A percentile compares a stretch with the other conserved stretches of the same genome.
phyloP scores from a whole-genome alignment of 1,140 invertebrate species.

The Monomorium pharaonis region DNA sequence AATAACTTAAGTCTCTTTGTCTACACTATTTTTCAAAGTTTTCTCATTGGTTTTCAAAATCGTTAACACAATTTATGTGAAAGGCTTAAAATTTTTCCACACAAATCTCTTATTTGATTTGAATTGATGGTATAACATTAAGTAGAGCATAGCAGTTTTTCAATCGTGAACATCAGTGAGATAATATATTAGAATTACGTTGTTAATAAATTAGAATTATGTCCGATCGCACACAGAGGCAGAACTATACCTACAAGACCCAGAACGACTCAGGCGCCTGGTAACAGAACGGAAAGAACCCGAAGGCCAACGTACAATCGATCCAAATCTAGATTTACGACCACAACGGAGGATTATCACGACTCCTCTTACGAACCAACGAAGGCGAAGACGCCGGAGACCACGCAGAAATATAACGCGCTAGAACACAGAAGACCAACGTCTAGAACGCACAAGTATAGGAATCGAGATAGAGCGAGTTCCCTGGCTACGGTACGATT shows the following conservation, averaged over 20 bases:
- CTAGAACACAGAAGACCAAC: constrained; percentile 72
- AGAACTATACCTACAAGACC: constrained; percentile 72
- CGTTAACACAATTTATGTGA: neutral
- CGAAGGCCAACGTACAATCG: constrained; percentile 79
- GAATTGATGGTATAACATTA: neutral
- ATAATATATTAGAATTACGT: constrained; percentile 20
- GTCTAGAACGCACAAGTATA: constrained; percentile 73
- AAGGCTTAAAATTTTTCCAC: neutral
- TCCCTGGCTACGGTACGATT: constrained; percentile 61
- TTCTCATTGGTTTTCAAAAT: neutral
- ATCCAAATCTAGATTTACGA: constrained; percentile 79
- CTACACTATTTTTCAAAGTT: neutral
- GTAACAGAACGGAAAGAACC: constrained; percentile 72
- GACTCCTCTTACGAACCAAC: constrained; percentile 80
- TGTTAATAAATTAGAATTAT: constrained; percentile 23
- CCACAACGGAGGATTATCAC: constrained; percentile 78
- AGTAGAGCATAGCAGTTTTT: neutral
- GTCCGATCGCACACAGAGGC: constrained; percentile 65
- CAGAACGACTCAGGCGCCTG: constrained; percentile 69
- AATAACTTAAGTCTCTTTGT: constrained; percentile 15
- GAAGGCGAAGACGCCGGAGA: constrained; percentile 73
- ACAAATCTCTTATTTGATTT: neutral
- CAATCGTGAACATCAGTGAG: neutral
- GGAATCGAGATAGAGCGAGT: constrained; percentile 63
- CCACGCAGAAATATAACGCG: constrained; percentile 74